These are phyloP conservation scores for Parazoanthus darwini DNA, from an alignment of 92 coral and sea anemone genomes.

Conservation along the genomic window DNA sequence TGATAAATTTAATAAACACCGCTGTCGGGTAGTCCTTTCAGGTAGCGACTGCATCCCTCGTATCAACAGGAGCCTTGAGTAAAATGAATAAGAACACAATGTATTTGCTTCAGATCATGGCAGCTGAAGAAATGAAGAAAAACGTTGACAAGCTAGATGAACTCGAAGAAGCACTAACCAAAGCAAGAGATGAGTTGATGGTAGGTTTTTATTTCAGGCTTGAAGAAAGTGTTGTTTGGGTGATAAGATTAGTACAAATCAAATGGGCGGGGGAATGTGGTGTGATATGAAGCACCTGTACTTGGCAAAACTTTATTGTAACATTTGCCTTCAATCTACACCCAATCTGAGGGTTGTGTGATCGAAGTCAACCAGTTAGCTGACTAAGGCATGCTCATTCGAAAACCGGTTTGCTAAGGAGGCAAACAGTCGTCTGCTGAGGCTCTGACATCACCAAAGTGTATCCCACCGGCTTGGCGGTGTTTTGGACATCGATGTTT, in stretches of 20 bases:
- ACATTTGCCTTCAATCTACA: neutral
- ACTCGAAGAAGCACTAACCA: constrained; percentile 75
- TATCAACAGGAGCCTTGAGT: neutral
- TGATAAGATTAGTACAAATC: too few species aligned
- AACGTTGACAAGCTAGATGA: constrained; percentile 98
- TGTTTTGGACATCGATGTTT: too few species aligned
- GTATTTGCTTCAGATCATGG: constrained; percentile 79
- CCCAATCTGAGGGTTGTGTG: neutral
- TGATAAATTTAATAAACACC: too few species aligned
- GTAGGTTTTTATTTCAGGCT: constrained; percentile 47
- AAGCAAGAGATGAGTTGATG: constrained; percentile 85
- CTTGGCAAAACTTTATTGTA: neutral
- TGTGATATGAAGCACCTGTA: neutral
- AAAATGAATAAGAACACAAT: neutral
- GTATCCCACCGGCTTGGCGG: too few species aligned
- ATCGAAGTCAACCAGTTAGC: neutral
- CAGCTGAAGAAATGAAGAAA: constrained; percentile 97
- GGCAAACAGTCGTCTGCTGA: too few species aligned
- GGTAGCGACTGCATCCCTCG: too few species aligned
- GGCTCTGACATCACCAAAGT: too few species aligned
- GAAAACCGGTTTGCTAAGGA: too few species aligned
- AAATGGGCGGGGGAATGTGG: neutral
- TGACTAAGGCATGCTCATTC: neutral
- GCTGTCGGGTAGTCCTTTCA: too few species aligned
- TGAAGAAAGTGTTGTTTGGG: neutral